Percentiles rank a stretch among this genome's conserved stretches.
phyloP scores from a whole-genome alignment of 1,140 invertebrate species.

The Trichonephila clavata region DNA sequence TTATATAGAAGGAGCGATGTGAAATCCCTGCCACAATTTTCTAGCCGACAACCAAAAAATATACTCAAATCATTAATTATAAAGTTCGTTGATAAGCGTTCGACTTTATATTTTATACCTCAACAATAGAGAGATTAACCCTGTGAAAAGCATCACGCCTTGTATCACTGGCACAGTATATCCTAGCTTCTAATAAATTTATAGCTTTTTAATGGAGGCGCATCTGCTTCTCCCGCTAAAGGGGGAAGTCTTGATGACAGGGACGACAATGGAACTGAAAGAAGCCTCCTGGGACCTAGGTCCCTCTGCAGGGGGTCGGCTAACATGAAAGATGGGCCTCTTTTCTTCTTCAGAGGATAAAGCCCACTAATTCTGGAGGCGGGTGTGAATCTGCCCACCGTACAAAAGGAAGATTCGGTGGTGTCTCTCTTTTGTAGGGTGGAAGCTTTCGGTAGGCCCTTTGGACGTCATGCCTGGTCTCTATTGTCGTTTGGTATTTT shows the following conservation, averaged over 20 bases:
- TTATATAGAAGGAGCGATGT: too few relatives aligned
- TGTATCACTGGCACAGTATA: background rate
- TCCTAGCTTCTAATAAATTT: conserved; percentile 9
- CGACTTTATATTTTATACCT: background rate
- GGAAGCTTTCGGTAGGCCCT: background rate
- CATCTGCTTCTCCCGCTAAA: background rate
- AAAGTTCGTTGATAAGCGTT: background rate
- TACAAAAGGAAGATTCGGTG: background rate
- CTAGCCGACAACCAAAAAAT: background rate
- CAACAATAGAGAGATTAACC: background rate
- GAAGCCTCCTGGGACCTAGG: conserved; percentile 23
- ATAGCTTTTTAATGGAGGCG: conserved; percentile 19
- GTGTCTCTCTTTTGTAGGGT: background rate
- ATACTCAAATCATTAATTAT: background rate
- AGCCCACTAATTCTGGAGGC: conserved; percentile 12
- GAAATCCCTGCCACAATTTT: too few relatives aligned
- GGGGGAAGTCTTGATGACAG: conserved; percentile 3
- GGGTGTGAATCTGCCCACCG: conserved; percentile 31
- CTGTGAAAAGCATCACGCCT: background rate
- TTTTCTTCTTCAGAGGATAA: background rate
- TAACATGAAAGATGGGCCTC: background rate
- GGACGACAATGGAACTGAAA: conserved; percentile 6
- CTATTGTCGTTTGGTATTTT: background rate
- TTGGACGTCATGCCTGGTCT: conserved; percentile 15
- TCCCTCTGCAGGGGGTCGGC: background rate